Conservation (phyloP, 2,888 invertebrate species). For the Aphidoletes aphidimyza region DNA sequence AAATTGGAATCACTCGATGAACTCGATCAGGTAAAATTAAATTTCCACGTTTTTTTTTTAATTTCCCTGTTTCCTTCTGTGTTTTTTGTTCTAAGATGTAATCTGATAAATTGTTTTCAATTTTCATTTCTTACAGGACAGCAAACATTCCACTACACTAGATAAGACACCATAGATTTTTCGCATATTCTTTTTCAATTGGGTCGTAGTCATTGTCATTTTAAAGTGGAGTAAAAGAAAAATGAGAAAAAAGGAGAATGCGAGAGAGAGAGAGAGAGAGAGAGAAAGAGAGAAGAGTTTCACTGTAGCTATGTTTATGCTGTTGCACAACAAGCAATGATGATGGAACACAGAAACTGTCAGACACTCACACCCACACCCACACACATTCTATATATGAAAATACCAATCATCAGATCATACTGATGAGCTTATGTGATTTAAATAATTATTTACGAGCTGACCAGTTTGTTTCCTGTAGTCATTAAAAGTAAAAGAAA, state of each 20-base stretch:
- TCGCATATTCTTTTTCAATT: constrained; percentile 39
- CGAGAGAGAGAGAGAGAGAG: no score
- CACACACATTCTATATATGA: neutral
- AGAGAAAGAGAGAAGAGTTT: no score
- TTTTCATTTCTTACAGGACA: constrained; percentile 58
- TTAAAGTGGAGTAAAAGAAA: no score
- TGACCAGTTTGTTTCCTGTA: neutral
- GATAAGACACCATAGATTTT: constrained; percentile 59
- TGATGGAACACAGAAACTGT: neutral
- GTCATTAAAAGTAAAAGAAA: neutral
- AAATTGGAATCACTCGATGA: constrained; percentile 75
- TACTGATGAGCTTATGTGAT: constrained; percentile 3
- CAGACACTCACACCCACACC: no score
- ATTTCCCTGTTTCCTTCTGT: no score
- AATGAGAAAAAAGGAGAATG: no score
- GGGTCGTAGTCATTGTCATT: neutral
- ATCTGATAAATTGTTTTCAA: neutral
- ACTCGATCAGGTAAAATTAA: constrained; percentile 67
- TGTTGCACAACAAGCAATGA: neutral
- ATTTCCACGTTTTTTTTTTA: no score
- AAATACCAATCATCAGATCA: neutral
- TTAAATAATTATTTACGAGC: neutral
- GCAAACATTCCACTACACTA: constrained; percentile 60
- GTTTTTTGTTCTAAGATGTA: neutral
- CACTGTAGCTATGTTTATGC: no score